These are phyloP conservation scores for Leptatherina wallacei DNA, from an alignment of 2,797 vertebrate species.

Conservation along the genomic window DNA sequence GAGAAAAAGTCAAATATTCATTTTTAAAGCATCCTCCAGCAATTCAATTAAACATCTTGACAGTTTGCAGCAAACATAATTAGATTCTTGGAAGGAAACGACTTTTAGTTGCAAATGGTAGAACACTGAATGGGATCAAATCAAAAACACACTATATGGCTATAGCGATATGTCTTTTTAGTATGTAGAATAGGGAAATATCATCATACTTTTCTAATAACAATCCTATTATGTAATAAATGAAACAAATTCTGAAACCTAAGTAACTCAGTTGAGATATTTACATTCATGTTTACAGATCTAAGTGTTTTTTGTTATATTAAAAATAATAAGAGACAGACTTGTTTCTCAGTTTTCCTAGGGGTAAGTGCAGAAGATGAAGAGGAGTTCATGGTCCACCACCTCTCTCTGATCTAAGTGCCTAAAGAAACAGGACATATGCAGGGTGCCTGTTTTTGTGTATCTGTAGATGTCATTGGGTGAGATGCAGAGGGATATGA, in stretches of 20 bases:
- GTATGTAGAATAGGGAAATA: neutral
- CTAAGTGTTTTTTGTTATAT: neutral
- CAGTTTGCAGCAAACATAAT: neutral
- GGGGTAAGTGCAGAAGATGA: conserved; percentile 30
- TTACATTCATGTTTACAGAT: neutral
- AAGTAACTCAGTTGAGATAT: neutral
- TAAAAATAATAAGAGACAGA: neutral
- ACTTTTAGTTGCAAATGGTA: neutral
- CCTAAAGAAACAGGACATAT: conserved; percentile 63
- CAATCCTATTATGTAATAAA: neutral
- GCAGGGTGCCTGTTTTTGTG: conserved; percentile 37
- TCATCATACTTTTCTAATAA: neutral
- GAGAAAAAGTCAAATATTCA: neutral
- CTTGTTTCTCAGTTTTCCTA: conserved; percentile 16
- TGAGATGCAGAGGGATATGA: conserved; percentile 55
- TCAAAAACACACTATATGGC: neutral
- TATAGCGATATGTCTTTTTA: too few relatives aligned
- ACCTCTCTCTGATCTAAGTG: conserved; percentile 48
- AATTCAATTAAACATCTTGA: neutral
- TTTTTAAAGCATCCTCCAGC: neutral
- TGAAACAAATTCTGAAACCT: neutral
- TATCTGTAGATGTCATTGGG: conserved; percentile 21
- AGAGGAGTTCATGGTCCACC: conserved; percentile 44
- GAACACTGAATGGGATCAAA: neutral
- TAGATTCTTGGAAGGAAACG: neutral